Percentiles rank a stretch among this genome's conserved stretches.
phyloP scores from a whole-genome alignment of 2,797 vertebrate genomes.

The Huso huso region DNA sequence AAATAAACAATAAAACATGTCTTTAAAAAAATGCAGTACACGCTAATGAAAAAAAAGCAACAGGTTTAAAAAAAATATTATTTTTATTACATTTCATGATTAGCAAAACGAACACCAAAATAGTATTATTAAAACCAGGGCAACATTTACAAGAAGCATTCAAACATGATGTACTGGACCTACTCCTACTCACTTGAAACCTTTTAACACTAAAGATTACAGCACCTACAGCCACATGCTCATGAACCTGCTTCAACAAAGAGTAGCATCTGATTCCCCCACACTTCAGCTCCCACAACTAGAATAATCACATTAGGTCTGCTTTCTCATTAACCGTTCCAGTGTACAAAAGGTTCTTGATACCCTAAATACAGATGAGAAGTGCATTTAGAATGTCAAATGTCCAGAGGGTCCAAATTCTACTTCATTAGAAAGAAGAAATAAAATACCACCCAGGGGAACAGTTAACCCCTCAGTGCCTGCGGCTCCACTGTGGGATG shows the following conservation, averaged over 20 bases:
- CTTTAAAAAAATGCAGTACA: slow-evolving; percentile 10
- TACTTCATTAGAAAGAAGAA: slow-evolving; percentile 12
- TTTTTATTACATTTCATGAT: slow-evolving; percentile 19
- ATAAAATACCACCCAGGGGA: neutral
- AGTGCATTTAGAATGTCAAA: neutral
- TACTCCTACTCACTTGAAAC: too few relatives aligned
- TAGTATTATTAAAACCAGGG: slow-evolving; percentile 7
- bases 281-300: too few relatives aligned
- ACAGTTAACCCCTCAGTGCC: neutral
- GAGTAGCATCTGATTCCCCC: neutral
- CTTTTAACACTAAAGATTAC: too few relatives aligned
- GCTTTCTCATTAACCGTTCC: slow-evolving; percentile 2
- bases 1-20: slow-evolving; percentile 16
- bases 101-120: slow-evolving; percentile 10
- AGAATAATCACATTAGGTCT: neutral
- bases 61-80: slow-evolving; percentile 5
- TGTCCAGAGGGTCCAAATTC: neutral
- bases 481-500: neutral
- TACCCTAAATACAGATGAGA: neutral
- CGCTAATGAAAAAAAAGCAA: slow-evolving; percentile 11
- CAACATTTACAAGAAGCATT: slow-evolving; percentile 5
- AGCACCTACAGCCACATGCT: too few relatives aligned
- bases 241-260: neutral
- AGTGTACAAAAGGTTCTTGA: neutral
- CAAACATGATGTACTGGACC: too few relatives aligned